Evolutionary conservation across 2,113 vertebrate genomes (phyloP), one percentile per base, ranked within the genome.

Genomic region (Onychostoma macrolepis): DNA sequence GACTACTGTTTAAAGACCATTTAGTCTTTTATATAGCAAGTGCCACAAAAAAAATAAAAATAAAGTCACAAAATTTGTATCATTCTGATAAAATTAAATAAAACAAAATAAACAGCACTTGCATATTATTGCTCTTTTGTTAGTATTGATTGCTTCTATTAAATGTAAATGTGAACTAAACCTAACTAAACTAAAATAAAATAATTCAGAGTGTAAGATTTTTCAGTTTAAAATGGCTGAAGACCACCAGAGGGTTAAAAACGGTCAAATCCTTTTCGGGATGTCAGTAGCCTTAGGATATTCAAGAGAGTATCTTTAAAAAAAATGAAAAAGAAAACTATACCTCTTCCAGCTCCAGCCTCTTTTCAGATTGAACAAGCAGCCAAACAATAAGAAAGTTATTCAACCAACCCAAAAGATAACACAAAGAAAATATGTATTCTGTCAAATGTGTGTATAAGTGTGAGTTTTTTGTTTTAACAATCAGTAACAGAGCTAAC

Each of bases 301-400:
- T 53, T 33, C 50, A 83, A 61, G 21, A 83, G 82, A 75, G 30
- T 65, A n/a, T 10, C 71, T 21, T 74, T 41, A 2, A 43, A n/a
- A 77, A n/a, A n/a, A n/a, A n/a, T n/a, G 41, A 41, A 77, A 78
- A 26, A 21, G 19, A 61, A 67, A 74, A 26, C 84, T 71, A 41
- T 94, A 95, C 94, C 93, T 94, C 92, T 50, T 95, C 94, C 15
- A 94, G 84, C 87, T 92, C 92, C 24, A 83, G 90, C 93, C 94
- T 91, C 94, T 95, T 87, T 61, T 80, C 8, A 21, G 24, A 26
- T 26, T 53, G 48, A 80, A 58, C 19, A 53, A 12, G 19, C 38
- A 87, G 33, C 6, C 17, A 76, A 12, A 58, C 0, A 4, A 53
- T 17, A 45, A 10, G 26, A 53, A 19, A 26, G 26, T 50, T 1